These are phyloP conservation scores for Dorcus parallelipipedus DNA, from an alignment of 2,888 invertebrate species.

Conservation along the genomic window DNA sequence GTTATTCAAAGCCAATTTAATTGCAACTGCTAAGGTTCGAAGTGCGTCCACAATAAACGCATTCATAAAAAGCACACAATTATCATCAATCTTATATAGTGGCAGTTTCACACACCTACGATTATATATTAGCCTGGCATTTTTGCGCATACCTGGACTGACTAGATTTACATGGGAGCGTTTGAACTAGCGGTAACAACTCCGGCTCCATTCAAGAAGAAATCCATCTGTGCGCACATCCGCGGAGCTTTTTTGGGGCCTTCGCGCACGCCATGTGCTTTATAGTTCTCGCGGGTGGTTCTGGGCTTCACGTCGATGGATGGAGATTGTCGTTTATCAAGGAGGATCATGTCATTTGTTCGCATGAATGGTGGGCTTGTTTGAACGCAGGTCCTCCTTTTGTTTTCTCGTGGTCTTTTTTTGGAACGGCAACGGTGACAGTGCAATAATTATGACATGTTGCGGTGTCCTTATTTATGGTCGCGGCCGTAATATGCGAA, in stretches of 20 bases:
- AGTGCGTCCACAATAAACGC: not conserved
- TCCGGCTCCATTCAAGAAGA: conserved; percentile 8
- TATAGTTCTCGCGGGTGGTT: conserved; percentile 23
- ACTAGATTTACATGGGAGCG: conserved; percentile 11
- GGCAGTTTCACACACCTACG: conserved; percentile 38
- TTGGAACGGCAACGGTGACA: no score
- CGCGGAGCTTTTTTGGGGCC: not conserved
- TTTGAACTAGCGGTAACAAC: not conserved
- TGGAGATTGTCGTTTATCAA: conserved; percentile 11
- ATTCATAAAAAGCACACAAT: conserved; percentile 13
- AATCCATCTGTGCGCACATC: not conserved
- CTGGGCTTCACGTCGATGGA: conserved; percentile 17
- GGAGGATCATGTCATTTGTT: not conserved
- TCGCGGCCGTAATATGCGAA: no score
- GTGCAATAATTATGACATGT: no score
- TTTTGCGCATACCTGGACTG: conserved; percentile 6
- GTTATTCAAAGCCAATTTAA: no score
- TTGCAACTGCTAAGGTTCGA: no score
- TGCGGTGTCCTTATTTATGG: no score
- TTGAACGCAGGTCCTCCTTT: not conserved
- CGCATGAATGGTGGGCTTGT: not conserved
- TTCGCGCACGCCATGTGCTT: conserved; percentile 15
- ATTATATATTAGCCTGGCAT: conserved; percentile 28
- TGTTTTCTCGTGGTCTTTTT: no score
- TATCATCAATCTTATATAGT: conserved; percentile 36